Conservation (phyloP, 2,113 vertebrate genomes). For the Periophthalmodon schlosseri region DNA sequence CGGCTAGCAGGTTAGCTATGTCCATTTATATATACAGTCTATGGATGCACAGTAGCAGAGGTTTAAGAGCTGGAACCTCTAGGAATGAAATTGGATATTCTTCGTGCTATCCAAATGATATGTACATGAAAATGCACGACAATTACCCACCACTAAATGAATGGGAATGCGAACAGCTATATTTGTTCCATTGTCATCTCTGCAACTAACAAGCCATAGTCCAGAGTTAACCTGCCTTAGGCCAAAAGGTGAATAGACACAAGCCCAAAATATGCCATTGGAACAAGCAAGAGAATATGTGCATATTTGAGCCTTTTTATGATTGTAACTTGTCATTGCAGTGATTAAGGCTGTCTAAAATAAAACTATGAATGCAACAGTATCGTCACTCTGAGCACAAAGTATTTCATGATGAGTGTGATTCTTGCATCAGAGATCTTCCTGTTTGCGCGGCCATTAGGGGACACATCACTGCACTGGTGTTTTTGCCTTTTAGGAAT, state of each 20-base stretch:
- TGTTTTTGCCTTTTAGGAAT: slow-evolving; percentile 22
- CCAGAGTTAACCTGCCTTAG: not conserved
- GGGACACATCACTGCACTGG: not conserved
- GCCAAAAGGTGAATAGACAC: not conserved
- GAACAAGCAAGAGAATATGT: not conserved
- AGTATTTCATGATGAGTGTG: slow-evolving; percentile 25
- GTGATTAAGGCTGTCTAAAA: not conserved
- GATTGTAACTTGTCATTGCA: not conserved
- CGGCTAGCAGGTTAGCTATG: too few relatives aligned
- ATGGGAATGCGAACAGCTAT: too few relatives aligned
- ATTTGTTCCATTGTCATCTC: not conserved
- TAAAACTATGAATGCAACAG: not conserved
- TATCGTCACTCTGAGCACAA: not conserved
- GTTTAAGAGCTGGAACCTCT: not conserved
- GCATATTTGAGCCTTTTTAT: not conserved
- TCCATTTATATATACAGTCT: too few relatives aligned
- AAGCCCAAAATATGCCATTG: not conserved
- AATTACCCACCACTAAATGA: too few relatives aligned
- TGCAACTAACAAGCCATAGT: not conserved
- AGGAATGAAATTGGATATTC: too few relatives aligned
- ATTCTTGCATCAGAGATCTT: slow-evolving; percentile 34
- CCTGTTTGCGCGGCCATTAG: not conserved
- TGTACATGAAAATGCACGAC: too few relatives aligned
- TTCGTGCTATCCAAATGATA: too few relatives aligned
- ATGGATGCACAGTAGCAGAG: not conserved